These are phyloP conservation scores for Stramonita haemastoma DNA, from an alignment of 2,888 invertebrate genomes.

Conservation along the genomic window DNA sequence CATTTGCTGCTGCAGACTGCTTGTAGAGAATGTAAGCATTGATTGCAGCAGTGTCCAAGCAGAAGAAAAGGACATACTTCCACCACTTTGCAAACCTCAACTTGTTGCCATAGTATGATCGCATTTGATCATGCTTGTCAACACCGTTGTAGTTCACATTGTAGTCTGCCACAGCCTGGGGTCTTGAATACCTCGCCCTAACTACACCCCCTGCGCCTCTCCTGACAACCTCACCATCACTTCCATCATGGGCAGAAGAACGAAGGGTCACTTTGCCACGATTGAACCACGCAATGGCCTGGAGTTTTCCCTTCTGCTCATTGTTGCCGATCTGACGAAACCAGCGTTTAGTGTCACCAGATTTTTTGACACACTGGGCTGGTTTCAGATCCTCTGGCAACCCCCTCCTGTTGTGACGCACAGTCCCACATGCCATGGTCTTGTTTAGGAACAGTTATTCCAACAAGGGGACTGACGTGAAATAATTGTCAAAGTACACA, in stretches of 20 bases:
- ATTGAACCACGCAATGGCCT: slow-evolving; percentile 28
- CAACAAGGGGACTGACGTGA: not conserved
- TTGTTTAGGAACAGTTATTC: not conserved
- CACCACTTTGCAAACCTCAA: not conserved
- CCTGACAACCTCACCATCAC: not conserved
- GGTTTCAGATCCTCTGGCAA: not conserved
- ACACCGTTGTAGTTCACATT: slow-evolving; percentile 18
- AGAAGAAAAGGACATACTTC: slow-evolving; percentile 24
- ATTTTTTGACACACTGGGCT: not conserved
- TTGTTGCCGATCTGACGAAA: not conserved
- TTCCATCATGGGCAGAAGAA: slow-evolving; percentile 19
- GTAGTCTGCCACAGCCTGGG: slow-evolving; percentile 8
- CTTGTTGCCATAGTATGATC: not conserved
- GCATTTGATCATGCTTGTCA: slow-evolving; percentile 28
- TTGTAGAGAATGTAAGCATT: slow-evolving; percentile 16
- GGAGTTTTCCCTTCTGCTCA: not conserved
- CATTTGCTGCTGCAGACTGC: not conserved
- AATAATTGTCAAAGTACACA: not conserved
- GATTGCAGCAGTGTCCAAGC: not conserved
- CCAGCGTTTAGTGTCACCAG: slow-evolving; percentile 29
- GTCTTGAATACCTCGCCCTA: not conserved
- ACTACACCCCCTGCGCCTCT: not conserved
- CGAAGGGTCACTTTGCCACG: slow-evolving; percentile 1
- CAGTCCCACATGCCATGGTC: not conserved
- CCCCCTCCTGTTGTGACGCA: not conserved